Base-by-base conservation (phyloP, 1,140 invertebrate genomes). In the Musca vetustissima region DNA sequence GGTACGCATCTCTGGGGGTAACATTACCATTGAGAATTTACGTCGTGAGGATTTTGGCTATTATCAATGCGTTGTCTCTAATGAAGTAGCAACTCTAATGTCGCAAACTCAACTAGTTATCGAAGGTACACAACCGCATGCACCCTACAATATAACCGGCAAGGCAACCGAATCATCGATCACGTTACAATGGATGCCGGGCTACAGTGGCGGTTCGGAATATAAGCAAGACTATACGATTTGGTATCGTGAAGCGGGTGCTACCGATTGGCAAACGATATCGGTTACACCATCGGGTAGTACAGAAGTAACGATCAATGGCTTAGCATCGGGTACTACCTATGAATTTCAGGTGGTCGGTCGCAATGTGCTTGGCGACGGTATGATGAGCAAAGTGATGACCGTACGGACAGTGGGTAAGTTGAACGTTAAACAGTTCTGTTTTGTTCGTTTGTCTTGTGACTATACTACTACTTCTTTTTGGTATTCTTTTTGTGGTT, bases 301-400 rank as follows among this genome's bases (percentile, higher is more conserved):
- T 74, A 97, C 93, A 1, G 87, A 90, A 83, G 92, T 97, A 66
- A 96, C 94, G 68, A 93, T 99, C 78, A 96, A 96, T 81, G 90
- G 92, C 61, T 85, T 98, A 61, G 89, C 90, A 71, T 94, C 95
- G 4, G 93, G 93, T 64, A 96, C 94, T 7, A 90, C 91, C 24
- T 98, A 98, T 84, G 95, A 98, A 83, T 98, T 99, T 85, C 94
- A 97, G 86, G 95, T 99, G 53, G 89, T 97, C 72, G 95, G 96
- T 36, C 93, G 95, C 77, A 98, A 98, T 83, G 89, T 91, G 4
- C 87, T 97, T 32, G 96, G 96, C 53, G 94, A 97, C 79, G 96
- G 96, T 66, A 93, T 97, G 90, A 92, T 94, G 87, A 98, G 95
- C 84, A 93, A 96, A 83, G 89, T 94, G 48, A 92, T 98, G 75